These are phyloP conservation scores for Lasioglossum vierecki DNA, from an alignment of 2,888 invertebrate genomes.

Conservation along the genomic window DNA sequence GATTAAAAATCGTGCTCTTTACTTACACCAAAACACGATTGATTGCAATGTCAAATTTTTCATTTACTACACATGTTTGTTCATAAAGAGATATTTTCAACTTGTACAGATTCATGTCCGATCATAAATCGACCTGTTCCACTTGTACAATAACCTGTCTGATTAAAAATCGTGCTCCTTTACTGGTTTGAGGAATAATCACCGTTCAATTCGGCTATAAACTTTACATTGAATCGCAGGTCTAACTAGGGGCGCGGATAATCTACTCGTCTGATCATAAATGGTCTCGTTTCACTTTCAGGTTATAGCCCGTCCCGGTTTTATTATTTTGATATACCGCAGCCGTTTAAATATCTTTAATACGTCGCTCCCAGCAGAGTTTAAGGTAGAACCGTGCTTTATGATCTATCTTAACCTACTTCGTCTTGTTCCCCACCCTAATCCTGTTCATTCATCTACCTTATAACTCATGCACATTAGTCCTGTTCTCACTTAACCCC, in stretches of 20 bases:
- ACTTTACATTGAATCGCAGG: neutral
- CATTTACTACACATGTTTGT: too few species aligned
- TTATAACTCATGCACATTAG: slow-evolving; percentile 13
- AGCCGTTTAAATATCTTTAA: neutral
- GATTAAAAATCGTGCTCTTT: too few species aligned
- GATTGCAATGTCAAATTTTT: too few species aligned
- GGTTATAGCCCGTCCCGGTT: neutral
- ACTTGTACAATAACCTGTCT: neutral
- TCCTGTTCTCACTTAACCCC: slow-evolving; percentile 9
- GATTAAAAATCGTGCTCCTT: too few species aligned
- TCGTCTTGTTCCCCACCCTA: slow-evolving; percentile 7
- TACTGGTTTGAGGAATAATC: neutral
- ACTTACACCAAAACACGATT: too few species aligned
- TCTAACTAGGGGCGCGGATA: neutral
- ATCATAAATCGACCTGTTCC: neutral
- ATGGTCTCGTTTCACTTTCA: neutral
- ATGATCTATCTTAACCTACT: slow-evolving; percentile 1
- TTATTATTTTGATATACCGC: neutral
- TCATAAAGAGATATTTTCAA: too few species aligned
- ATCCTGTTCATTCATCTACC: slow-evolving; percentile 10
- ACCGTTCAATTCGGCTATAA: neutral
- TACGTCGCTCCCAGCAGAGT: neutral
- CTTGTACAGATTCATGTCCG: neutral
- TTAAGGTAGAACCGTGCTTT: neutral
- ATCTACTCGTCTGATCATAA: neutral